Conservation (phyloP, 2,797 vertebrate species). For the Podarcis lilfordi region DNA sequence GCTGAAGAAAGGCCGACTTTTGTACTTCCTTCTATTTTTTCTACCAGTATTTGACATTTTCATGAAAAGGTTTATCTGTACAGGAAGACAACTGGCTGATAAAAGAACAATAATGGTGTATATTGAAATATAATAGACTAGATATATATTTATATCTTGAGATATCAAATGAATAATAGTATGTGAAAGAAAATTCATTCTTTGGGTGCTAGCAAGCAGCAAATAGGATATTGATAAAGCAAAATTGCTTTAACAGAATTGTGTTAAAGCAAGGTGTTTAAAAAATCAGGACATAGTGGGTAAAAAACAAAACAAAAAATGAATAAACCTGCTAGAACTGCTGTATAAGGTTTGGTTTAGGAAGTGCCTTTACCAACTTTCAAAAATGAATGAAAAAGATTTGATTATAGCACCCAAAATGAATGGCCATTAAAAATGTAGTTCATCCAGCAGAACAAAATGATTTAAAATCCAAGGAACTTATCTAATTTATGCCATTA, state of each 20-base stretch:
- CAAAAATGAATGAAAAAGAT: not conserved
- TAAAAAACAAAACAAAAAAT: not conserved
- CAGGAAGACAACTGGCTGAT: not conserved
- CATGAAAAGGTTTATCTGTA: not conserved
- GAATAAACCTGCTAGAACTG: not conserved
- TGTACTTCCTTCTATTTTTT: not conserved
- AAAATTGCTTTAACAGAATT: conserved; percentile 27
- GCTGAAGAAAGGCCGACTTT: not conserved
- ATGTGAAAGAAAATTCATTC: conserved; percentile 26
- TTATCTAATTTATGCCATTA: not conserved
- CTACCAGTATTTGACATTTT: not conserved
- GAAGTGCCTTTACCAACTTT: not conserved
- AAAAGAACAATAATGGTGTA: not conserved
- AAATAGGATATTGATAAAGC: conserved; percentile 21
- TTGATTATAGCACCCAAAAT: not conserved
- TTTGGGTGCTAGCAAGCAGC: conserved; percentile 15
- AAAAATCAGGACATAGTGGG: conserved; percentile 4
- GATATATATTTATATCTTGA: not conserved
- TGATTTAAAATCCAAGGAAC: not conserved
- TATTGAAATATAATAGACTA: not conserved
- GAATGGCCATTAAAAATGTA: not conserved
- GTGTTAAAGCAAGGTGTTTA: conserved; percentile 12
- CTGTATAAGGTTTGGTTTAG: not conserved
- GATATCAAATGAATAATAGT: not conserved
- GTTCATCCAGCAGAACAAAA: not conserved